Evolutionary conservation across 1,140 invertebrate species (phyloP).

Genomic region (Drosophila sp.): DNA sequence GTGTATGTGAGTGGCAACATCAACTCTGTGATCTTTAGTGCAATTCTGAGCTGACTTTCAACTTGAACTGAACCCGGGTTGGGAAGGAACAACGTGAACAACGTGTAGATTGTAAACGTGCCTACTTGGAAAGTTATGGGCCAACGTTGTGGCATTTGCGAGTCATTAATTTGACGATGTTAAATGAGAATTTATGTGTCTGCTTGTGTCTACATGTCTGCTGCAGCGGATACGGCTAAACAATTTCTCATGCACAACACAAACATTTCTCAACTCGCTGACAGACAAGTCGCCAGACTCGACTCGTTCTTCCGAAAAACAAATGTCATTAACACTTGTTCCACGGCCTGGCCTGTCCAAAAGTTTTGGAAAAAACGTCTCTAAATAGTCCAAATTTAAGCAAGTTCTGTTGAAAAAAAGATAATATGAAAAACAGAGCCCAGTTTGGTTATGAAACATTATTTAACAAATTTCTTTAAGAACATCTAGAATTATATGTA

Average conservation of each 20-base stretch:
- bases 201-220: constrained; percentile 56
- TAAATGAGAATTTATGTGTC: constrained; percentile 82
- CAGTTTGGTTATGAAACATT: constrained; percentile 17
- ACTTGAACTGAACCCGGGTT: constrained; percentile 37
- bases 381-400: constrained; percentile 14
- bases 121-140: constrained; percentile 26
- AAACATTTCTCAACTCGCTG: constrained; percentile 71
- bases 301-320: constrained; percentile 51
- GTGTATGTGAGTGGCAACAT: constrained; percentile 20
- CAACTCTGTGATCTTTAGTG: constrained; percentile 31
- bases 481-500: constrained; percentile 26
- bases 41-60: constrained; percentile 46
- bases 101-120: constrained; percentile 37
- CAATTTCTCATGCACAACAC: constrained; percentile 73
- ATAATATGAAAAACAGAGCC: too few species aligned
- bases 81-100: constrained; percentile 44
- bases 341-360: constrained; percentile 46
- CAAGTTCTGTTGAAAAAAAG: constrained; percentile 10
- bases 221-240: constrained; percentile 60
- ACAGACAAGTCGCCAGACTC: constrained; percentile 36
- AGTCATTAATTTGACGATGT: constrained; percentile 80
- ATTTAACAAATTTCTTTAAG: constrained; percentile 52
- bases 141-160: constrained; percentile 51
- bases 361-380: constrained; percentile 15
- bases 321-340: constrained; percentile 77